A percentile compares a stretch with the other conserved stretches of the same genome.
Evolutionary conservation across 2,113 vertebrate genomes (phyloP).

Genomic region (Poicephalus gulielmi): DNA sequence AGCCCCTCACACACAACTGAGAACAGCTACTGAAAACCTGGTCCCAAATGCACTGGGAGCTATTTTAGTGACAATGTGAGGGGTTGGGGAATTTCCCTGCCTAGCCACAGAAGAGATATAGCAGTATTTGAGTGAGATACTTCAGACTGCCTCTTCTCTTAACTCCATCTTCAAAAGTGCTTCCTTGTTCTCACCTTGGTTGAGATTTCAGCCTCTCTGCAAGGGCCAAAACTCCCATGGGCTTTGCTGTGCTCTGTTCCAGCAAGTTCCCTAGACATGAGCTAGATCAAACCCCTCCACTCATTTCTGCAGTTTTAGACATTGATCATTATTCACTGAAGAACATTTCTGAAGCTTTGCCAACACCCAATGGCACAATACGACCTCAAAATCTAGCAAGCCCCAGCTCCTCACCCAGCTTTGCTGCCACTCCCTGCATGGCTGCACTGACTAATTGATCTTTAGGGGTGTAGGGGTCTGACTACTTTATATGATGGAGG

Average conservation of each 20-base stretch:
- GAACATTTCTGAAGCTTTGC: neutral
- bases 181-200: neutral
- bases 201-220: neutral
- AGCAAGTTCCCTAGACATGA: neutral
- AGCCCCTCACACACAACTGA: neutral
- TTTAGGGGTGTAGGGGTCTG: neutral
- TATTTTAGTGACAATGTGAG: neutral
- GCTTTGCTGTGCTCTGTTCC: neutral
- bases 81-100: neutral
- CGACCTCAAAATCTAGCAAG: neutral
- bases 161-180: neutral
- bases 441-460: neutral
- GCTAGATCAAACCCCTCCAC: neutral
- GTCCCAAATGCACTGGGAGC: neutral
- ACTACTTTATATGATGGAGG: neutral
- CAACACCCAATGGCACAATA: neutral
- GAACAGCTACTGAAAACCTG: neutral
- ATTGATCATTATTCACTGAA: neutral
- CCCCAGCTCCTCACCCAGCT: neutral
- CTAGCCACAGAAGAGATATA: neutral
- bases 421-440: neutral
- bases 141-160: neutral
- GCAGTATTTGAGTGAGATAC: neutral
- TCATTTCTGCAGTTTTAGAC: neutral
- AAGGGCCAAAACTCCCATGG: neutral